Conservation (phyloP, 2,113 vertebrate species). For the Oncorhynchus masou region DNA sequence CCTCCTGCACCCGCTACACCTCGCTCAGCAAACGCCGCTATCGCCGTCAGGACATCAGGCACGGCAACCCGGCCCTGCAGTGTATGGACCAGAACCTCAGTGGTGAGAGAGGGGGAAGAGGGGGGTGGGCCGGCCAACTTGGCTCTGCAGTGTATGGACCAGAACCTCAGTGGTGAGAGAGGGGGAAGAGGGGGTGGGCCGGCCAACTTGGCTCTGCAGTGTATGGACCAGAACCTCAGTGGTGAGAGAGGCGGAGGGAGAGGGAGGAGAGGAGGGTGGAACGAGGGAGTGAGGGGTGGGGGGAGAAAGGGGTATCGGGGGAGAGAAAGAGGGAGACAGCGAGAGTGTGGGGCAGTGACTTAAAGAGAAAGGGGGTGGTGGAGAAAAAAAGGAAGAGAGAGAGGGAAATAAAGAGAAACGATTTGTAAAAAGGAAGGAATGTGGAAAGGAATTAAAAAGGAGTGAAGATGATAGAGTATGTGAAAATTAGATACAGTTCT, state of each 20-base stretch:
- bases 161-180: conserved; percentile 81
- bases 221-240: too few relatives aligned
- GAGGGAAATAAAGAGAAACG: conserved; percentile 7
- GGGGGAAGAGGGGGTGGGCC: conserved; percentile 8
- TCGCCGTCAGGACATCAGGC: conserved; percentile 82
- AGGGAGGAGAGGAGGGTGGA: neutral
- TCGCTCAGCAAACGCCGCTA: conserved; percentile 77
- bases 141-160: conserved; percentile 75
- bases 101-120: conserved; percentile 66
- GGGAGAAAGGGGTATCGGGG: neutral
- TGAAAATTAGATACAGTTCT: neutral
- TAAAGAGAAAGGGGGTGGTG: too few relatives aligned
- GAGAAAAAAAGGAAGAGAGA: neutral
- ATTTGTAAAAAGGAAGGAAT: neutral
- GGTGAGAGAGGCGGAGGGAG: neutral
- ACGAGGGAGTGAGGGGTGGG: neutral
- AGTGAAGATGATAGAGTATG: neutral
- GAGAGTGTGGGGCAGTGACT: neutral
- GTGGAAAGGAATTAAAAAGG: neutral
- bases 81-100: conserved; percentile 85
- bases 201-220: neutral
- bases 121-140: conserved; percentile 68
- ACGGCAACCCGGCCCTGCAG: conserved; percentile 75
- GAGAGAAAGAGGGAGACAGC: neutral
- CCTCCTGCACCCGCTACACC: conserved; percentile 76